Evolutionary conservation across 2,888 invertebrate genomes (phyloP), one percentile per base, ranked within the genome.

Genomic region (Corbicula japonica): DNA sequence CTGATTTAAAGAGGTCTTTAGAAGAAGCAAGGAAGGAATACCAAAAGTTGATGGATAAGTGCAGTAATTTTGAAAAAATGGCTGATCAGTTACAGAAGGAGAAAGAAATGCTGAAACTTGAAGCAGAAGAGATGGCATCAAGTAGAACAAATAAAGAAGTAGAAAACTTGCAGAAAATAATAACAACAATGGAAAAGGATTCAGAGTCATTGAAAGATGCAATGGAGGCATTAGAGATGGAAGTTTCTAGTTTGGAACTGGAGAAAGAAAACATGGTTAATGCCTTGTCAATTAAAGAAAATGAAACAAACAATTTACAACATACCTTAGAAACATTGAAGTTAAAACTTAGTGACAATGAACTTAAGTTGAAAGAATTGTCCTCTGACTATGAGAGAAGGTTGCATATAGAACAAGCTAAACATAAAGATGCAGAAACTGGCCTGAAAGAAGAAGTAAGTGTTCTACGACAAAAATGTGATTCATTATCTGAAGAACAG

Each of bases 201-300:
- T 54, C 86, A 26, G 88, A 87, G 5, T 86, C 83, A n/a, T 82
- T 86, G 15, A 86, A 89, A 74, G 89, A 88, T 76, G 79, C 80
- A 18, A 85, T 90, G 76, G 89, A 90, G 68, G 83, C 87, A 1
- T 56, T 89, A 50, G 88, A 89, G 60, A 86, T 86, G 76, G 90
- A 91, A 66, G 82, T 86, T 56, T 61, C 76, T 12, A 73, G 78
- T 23, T 54, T 87, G 28, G 86, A 87, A 70, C 60, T 68, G 23
- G 85, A 85, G n/a, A 88, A 88, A 26, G 35, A 41, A 1, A 61
- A 72, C 32, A 60, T 87, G 28, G 75, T n/a, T n/a, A n/a, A n/a
- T n/a, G n/a, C n/a, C n/a, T n/a, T n/a, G n/a, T n/a, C n/a, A n/a
- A n/a, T n/a, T n/a, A n/a, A n/a, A n/a, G n/a, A n/a, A n/a, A n/a